Evolutionary conservation across 2,113 vertebrate genomes (phyloP).

Genomic region (Gallinago media): DNA sequence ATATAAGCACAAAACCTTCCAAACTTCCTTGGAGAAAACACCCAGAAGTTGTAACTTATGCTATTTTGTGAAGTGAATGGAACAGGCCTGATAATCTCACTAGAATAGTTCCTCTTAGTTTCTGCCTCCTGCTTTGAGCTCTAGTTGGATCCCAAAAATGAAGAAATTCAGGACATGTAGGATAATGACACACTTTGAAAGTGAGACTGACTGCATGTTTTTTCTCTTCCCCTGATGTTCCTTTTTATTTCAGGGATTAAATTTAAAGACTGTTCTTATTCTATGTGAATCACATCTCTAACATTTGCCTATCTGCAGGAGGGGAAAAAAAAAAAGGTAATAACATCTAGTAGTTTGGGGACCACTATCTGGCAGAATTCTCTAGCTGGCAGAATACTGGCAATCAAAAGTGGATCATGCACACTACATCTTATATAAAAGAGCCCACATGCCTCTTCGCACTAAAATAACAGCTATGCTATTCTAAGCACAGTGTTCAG

Average conservation of each 20-base stretch:
- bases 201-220: not conserved
- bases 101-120: not conserved
- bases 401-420: not conserved
- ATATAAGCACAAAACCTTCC: not conserved
- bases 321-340: not conserved
- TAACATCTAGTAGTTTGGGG: not conserved
- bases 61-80: not conserved
- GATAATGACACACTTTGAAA: not conserved
- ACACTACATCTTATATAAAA: not conserved
- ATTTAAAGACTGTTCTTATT: not conserved
- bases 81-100: not conserved
- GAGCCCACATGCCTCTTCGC: not conserved
- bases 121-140: not conserved
- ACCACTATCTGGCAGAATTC: not conserved
- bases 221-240: not conserved
- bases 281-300: not conserved
- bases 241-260: constrained; percentile 14
- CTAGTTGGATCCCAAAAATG: not conserved
- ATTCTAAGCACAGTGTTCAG: not conserved
- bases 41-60: not conserved
- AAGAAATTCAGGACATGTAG: not conserved
- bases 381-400: not conserved
- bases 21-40: not conserved
- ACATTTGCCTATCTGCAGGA: not conserved
- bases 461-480: not conserved